Conservation (phyloP, 92 coral and sea anemone genomes). For the Parazoanthus swiftii region DNA sequence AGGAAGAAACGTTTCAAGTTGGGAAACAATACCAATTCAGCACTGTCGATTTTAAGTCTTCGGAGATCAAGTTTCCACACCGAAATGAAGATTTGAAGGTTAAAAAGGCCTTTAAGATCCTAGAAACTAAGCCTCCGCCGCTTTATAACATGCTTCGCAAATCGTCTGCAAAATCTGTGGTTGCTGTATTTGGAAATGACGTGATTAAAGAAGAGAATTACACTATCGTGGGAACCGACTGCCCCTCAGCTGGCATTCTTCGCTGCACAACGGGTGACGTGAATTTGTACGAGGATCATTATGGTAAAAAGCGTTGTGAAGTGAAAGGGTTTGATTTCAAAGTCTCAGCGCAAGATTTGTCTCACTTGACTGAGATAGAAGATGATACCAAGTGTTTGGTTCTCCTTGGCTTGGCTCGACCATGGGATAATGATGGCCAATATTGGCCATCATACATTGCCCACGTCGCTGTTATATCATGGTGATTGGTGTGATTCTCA, state of each 20-base stretch:
- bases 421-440: background rate
- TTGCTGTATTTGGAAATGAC: background rate
- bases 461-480: background rate
- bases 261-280: background rate
- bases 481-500: conserved; percentile 9
- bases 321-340: background rate
- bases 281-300: background rate
- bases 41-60: background rate
- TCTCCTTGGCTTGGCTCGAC: conserved; percentile 2
- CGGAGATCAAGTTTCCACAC: background rate
- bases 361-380: background rate
- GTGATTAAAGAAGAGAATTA: background rate
- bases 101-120: background rate
- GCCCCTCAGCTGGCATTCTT: conserved; percentile 11
- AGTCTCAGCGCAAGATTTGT: background rate
- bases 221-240: too few relatives aligned
- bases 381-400: background rate
- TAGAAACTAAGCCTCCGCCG: background rate
- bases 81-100: background rate
- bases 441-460: too few relatives aligned
- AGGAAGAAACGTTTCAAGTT: background rate
- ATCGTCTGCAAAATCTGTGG: background rate
- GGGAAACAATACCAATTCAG: background rate
- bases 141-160: background rate
- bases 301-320: background rate